Evolutionary conservation across 2,888 invertebrate species (phyloP).

Genomic region (Pyrgus malvae): DNA sequence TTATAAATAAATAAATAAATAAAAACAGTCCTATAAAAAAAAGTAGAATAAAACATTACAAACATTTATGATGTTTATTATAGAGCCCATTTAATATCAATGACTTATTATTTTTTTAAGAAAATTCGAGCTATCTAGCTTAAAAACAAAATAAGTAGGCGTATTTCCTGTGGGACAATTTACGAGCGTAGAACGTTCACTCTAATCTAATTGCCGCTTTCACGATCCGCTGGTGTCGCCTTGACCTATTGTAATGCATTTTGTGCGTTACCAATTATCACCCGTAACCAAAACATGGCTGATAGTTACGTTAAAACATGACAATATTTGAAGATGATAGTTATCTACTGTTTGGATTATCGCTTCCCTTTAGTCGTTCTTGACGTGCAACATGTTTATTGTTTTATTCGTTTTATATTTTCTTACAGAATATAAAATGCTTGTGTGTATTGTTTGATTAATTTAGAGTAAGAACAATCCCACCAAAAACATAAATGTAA

Average conservation of each 20-base stretch:
- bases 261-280: conserved; percentile 54
- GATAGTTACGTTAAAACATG: conserved; percentile 36
- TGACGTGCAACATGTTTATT: too few species aligned
- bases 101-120: too few species aligned
- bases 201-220: conserved; percentile 77
- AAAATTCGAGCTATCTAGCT: too few species aligned
- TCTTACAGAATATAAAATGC: background rate
- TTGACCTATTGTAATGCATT: conserved; percentile 76
- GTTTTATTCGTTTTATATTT: background rate
- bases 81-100: too few species aligned
- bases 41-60: too few species aligned
- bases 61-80: too few species aligned
- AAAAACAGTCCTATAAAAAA: too few species aligned
- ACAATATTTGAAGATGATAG: conserved; percentile 14
- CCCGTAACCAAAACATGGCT: conserved; percentile 32
- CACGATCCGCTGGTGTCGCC: conserved; percentile 65
- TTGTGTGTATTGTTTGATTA: too few species aligned
- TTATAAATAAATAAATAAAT: too few species aligned
- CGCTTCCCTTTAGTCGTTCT: conserved; percentile 9
- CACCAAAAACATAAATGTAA: too few species aligned
- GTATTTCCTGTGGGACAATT: conserved; percentile 61
- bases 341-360: conserved; percentile 26
- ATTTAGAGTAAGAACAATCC: too few species aligned
- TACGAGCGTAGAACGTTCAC: conserved; percentile 58
- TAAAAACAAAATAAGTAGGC: conserved; percentile 4